Conservation (phyloP, 2,888 invertebrate species). For the Panopea generosa region DNA sequence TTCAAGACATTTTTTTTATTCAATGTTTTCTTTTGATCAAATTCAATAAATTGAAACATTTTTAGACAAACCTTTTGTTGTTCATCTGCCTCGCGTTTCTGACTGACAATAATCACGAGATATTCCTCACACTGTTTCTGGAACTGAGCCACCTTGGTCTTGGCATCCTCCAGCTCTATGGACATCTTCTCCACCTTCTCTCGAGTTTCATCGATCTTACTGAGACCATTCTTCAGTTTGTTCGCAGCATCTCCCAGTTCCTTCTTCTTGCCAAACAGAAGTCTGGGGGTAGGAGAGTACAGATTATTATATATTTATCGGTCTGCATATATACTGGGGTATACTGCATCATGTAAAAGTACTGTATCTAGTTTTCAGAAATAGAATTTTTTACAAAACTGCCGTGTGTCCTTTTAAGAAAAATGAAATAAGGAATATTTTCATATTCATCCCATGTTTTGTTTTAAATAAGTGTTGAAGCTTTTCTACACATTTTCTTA, state of each 20-base stretch:
- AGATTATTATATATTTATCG: too few relatives aligned
- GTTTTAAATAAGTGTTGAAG: too few relatives aligned
- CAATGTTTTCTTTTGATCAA: too few relatives aligned
- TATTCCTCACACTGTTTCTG: slow-evolving; percentile 94
- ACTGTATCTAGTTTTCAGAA: too few relatives aligned
- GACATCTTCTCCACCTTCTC: slow-evolving; percentile 93
- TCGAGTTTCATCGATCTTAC: slow-evolving; percentile 94
- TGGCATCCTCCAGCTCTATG: slow-evolving; percentile 91
- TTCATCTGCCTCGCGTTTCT: slow-evolving; percentile 93
- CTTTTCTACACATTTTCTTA: too few relatives aligned
- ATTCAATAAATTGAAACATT: too few relatives aligned
- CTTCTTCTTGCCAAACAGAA: slow-evolving; percentile 90
- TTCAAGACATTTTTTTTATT: too few relatives aligned
- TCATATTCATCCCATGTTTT: too few relatives aligned
- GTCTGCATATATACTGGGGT: too few relatives aligned
- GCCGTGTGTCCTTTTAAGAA: too few relatives aligned
- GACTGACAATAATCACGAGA: slow-evolving; percentile 92
- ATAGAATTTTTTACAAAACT: too few relatives aligned
- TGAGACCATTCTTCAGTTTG: slow-evolving; percentile 92
- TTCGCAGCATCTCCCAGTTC: slow-evolving; percentile 91
- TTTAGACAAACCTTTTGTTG: slow-evolving; percentile 88
- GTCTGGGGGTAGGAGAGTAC: slow-evolving; percentile 86
- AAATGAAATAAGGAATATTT: too few relatives aligned
- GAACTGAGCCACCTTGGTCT: slow-evolving; percentile 89
- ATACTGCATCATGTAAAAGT: background rate